Evolutionary conservation across 1,140 invertebrate genomes (phyloP), one percentile per base, ranked within the genome.

Genomic region (Plodia interpunctella): DNA sequence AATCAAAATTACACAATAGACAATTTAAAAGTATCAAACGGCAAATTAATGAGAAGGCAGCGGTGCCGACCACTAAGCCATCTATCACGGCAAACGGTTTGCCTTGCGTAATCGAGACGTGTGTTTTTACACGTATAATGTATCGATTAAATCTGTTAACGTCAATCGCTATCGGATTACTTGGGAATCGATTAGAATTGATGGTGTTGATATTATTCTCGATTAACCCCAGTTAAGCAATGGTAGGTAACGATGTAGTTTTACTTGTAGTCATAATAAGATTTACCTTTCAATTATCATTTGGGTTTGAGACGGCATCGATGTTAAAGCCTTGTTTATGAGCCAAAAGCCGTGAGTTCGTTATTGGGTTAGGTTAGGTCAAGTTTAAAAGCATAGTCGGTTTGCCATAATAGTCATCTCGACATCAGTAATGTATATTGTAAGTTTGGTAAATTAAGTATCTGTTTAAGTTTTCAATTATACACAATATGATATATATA

Each of bases 121-220:
- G 38, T 44, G 38, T 44, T 44, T 44, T 44, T 44, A 44, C 38
- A 44, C 38, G 38, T 17, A 44, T 44, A 44, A 44, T 44, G 38
- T 44, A 44, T 44, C 38, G 38, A 44, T 44, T 44, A 44, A 15
- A 44, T 44, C 38, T 44, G 38, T 44, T 44, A 15, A 44, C 38
- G 38, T 44, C 38, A 44, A 44, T 44, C 38, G 13, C 8, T 32
- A 32, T 32, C 6, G 4, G 38, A 44, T 44, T 44, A n/a, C 38
- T 11, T 44, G 38, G n/a, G 38, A 44, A 44, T 44, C 38, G 38
- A 44, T 44, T 44, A 44, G 38, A 44, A 44, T 44, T 44, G 38
- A 44, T 44, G 38, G n/a, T 44, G 38, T 44, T 44, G 38, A 15
- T 44, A 44, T 44, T 10, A 44, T 15, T 44, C 38, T 44, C 15